Evolutionary conservation across 1,140 invertebrate species (phyloP).

Genomic region (Steinernema khuongi): DNA sequence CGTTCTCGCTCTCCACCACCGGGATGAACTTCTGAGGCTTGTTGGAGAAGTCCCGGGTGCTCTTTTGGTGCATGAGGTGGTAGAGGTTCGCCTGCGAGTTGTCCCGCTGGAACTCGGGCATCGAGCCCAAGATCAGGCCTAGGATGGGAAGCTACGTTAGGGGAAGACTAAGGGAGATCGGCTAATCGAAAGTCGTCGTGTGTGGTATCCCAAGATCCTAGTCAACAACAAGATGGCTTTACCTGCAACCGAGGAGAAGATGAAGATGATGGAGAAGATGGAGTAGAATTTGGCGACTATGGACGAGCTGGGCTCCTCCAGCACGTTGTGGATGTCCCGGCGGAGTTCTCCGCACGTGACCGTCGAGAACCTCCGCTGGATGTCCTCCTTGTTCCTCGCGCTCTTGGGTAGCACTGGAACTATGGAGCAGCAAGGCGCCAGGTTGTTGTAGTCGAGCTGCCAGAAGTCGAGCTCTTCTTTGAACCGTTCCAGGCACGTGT

Average conservation of each 20-base stretch:
- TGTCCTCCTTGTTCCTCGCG: background rate
- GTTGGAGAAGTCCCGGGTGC: background rate
- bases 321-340: conserved; percentile 46
- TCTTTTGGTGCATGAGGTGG: conserved; percentile 44
- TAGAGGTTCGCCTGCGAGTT: conserved; percentile 47
- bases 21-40: conserved; percentile 26
- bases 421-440: conserved; percentile 56
- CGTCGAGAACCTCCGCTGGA: background rate
- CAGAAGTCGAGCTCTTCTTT: conserved; percentile 62
- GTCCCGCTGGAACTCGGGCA: conserved; percentile 57
- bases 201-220: no score
- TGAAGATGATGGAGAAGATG: conserved; percentile 50
- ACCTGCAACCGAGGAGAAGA: conserved; percentile 51
- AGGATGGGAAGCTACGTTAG: conserved; percentile 12
- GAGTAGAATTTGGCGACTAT: conserved; percentile 49
- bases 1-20: conserved; percentile 4
- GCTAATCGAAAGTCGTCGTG: conserved; percentile 5
- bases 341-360: conserved; percentile 29
- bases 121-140: conserved; percentile 55
- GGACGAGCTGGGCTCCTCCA: conserved; percentile 53
- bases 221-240: conserved; percentile 17
- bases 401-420: background rate
- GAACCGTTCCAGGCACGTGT: conserved; percentile 61
- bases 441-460: conserved; percentile 59
- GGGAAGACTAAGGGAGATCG: background rate